Evolutionary conservation across 2,113 vertebrate genomes (phyloP).

Genomic region (Marcusenius ussheri): DNA sequence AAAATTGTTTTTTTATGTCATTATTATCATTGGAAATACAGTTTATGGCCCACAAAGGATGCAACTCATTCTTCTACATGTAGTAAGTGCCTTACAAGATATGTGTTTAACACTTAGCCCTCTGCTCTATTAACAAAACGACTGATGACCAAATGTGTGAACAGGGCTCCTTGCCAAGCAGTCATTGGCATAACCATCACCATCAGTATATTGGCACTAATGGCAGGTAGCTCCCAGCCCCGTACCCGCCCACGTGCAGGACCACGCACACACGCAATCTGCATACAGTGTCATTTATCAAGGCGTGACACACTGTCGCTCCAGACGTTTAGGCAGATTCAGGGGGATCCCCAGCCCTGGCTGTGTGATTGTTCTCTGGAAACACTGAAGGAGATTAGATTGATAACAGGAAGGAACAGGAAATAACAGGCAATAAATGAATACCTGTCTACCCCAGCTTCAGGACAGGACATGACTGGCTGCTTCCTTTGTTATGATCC

Average conservation of each 20-base stretch:
- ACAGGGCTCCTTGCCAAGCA: neutral
- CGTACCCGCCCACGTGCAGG: neutral
- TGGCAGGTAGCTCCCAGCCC: neutral
- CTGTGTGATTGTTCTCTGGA: neutral
- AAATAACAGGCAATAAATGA: neutral
- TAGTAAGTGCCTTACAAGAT: neutral
- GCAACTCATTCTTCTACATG: neutral
- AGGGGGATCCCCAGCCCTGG: neutral
- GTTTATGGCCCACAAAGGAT: neutral
- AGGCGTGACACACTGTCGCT: neutral
- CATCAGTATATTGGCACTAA: neutral
- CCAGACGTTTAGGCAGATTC: neutral
- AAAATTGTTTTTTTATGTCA: neutral
- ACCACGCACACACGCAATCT: neutral
- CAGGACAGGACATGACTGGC: neutral
- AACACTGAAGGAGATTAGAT: neutral
- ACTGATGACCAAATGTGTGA: neutral
- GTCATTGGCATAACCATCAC: neutral
- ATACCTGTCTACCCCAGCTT: neutral
- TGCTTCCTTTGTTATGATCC: neutral
- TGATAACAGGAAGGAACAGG: neutral
- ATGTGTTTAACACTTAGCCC: neutral
- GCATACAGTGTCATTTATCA: neutral
- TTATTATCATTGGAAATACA: neutral
- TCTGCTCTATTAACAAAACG: neutral